phyloP scores from a whole-genome alignment of 2,113 vertebrate genomes.

The Dolichotis patagonum region DNA sequence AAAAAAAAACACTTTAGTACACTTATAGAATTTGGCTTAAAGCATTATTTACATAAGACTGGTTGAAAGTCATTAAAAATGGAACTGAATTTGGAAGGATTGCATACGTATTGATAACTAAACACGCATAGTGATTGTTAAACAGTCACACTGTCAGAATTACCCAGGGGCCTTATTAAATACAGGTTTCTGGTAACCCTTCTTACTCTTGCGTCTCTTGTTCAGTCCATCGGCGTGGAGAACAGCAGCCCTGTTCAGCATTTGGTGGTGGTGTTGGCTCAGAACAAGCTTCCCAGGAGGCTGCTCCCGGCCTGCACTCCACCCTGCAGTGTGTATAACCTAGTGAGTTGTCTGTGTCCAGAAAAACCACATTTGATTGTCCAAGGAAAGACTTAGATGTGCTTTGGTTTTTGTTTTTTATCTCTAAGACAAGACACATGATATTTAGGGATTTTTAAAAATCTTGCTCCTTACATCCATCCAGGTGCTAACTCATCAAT shows the following conservation, averaged over 20 bases:
- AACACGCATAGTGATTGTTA: neutral
- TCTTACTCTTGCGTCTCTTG: neutral
- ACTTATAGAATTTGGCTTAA: neutral
- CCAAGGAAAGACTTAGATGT: neutral
- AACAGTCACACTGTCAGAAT: neutral
- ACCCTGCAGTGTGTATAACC: accelerated
- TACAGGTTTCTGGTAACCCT: neutral
- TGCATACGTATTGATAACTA: neutral
- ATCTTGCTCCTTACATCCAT: neutral
- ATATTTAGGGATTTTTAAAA: constrained; percentile 67
- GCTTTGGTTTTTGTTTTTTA: neutral
- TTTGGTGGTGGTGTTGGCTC: neutral
- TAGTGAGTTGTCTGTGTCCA: neutral
- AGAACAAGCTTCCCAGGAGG: neutral
- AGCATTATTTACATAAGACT: neutral
- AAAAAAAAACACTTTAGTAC: neutral
- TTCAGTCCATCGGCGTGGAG: neutral
- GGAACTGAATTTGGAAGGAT: neutral
- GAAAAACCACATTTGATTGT: neutral
- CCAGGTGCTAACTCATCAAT: neutral
- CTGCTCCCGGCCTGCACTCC: too few relatives aligned
- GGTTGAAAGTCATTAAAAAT: neutral
- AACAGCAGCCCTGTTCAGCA: neutral
- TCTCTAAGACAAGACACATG: constrained; percentile 2
- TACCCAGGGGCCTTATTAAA: neutral